A percentile compares a stretch with the other conserved stretches of the same genome.
Evolutionary conservation across 2,113 vertebrate species (phyloP).

Genomic region (Laticauda colubrina): DNA sequence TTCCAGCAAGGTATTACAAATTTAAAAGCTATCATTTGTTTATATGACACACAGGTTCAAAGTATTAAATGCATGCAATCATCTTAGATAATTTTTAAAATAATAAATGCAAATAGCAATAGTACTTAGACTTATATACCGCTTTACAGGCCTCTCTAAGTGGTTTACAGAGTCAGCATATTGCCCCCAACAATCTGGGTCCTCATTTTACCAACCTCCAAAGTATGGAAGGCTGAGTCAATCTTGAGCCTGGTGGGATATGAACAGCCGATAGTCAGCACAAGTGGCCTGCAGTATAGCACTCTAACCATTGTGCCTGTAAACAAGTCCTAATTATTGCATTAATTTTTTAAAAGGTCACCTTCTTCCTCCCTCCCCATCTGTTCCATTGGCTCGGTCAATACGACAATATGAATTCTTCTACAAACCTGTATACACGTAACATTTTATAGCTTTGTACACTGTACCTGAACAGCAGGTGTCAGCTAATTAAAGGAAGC

Average conservation of each 20-base stretch:
- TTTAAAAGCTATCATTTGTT: conserved; percentile 25
- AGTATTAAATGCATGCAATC: conserved; percentile 23
- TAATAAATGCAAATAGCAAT: too few species aligned
- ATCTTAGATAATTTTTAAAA: background rate
- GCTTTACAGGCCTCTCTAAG: too few species aligned
- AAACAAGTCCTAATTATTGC: conserved; percentile 30
- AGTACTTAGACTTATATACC: too few species aligned
- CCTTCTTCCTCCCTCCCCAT: background rate
- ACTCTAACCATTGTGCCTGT: background rate
- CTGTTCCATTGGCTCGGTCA: background rate
- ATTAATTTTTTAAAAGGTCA: background rate
- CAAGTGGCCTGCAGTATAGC: too few species aligned
- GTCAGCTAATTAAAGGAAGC: background rate
- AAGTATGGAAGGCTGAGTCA: too few species aligned
- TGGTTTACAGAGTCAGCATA: too few species aligned
- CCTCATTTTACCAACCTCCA: too few species aligned
- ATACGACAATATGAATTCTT: background rate
- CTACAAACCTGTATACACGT: background rate
- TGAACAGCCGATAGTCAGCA: too few species aligned
- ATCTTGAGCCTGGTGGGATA: too few species aligned
- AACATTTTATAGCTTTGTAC: background rate
- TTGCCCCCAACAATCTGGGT: too few species aligned
- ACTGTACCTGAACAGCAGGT: background rate
- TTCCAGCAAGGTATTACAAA: background rate
- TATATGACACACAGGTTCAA: background rate